Evolutionary conservation across 2,888 invertebrate genomes (phyloP), one percentile per base, ranked within the genome.

Genomic region (Torymus aiolomorphi): DNA sequence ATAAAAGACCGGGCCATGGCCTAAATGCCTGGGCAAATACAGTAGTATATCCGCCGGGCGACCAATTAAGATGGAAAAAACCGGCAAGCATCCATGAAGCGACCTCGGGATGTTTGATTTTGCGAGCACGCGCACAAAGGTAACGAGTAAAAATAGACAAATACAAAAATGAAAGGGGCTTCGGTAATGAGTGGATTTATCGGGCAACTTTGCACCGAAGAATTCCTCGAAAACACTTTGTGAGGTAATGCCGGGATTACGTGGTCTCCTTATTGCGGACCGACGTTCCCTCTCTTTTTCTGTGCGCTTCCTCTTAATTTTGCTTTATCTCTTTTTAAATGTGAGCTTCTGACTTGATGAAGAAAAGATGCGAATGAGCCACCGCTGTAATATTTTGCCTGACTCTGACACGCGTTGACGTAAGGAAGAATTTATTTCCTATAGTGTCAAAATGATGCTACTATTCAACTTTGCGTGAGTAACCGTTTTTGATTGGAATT

Each of bases 181-280:
- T 75, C 13, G 75, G 49, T 75, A 75, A 75, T 66, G 75, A 75
- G 75, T 49, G 75, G 59, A 57, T 66, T 66, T 66, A 66, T 66
- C 57, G 49, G 24, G 16, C 13, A 56, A 13, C 18, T 2, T 52
- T 67, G 54, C 49, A 51, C 20, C 16, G 42, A 63, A 73, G 56
- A 51, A 74, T 74, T 66, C 57, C 49, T 49, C 74, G 74, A 74
- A 66, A 74, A 24, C 20, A 52, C 12, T 13, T 42, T 42, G 18
- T 73, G 56, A 65, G 56, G 73, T 74, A 65, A 75, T 16, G 31
- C 12, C 20, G 10, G 16, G 49, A 42, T 65, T 65, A 57, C 65
- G 65, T 20, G 31, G 51, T 14, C 73, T 16, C n/a, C 52, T 63
- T 61, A 13, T 62, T 73, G 54, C 42, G n/a, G 24, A 31, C 42